Conservation (phyloP, 1,140 invertebrate genomes). For the Neodiprion pinetum region DNA sequence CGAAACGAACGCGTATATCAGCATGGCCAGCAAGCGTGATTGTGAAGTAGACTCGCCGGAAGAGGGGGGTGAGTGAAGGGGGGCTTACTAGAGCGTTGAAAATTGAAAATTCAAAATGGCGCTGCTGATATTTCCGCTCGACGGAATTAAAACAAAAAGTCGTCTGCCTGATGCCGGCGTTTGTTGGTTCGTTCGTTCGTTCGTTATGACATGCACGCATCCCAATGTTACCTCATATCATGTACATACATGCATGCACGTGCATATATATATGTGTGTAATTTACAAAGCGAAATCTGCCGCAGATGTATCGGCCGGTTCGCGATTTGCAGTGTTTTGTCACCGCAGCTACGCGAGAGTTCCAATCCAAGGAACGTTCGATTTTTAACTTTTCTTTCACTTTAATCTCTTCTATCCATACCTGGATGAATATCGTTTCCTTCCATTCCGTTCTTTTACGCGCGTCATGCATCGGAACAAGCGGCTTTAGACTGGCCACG, state of each 20-base stretch:
- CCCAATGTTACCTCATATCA: too few species aligned
- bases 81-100: slow-evolving; percentile 64
- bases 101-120: slow-evolving; percentile 65
- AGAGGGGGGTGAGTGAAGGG: slow-evolving; percentile 36
- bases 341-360: slow-evolving; percentile 34
- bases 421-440: neutral
- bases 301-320: slow-evolving; percentile 28
- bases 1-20: too few species aligned
- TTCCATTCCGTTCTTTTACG: neutral
- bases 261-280: too few species aligned
- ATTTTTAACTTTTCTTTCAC: neutral
- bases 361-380: neutral
- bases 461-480: neutral
- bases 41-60: slow-evolving; percentile 34
- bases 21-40: slow-evolving; percentile 24
- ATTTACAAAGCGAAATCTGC: too few species aligned
- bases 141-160: slow-evolving; percentile 64
- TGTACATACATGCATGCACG: too few species aligned
- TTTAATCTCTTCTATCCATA: neutral
- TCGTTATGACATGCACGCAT: slow-evolving; percentile 63
- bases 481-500: too few species aligned
- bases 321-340: slow-evolving; percentile 61
- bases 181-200: slow-evolving; percentile 38
- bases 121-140: slow-evolving; percentile 60
- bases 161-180: slow-evolving; percentile 27